Base-by-base conservation (phyloP, 2,113 vertebrate genomes). In the Phrynosoma blainvillii region DNA sequence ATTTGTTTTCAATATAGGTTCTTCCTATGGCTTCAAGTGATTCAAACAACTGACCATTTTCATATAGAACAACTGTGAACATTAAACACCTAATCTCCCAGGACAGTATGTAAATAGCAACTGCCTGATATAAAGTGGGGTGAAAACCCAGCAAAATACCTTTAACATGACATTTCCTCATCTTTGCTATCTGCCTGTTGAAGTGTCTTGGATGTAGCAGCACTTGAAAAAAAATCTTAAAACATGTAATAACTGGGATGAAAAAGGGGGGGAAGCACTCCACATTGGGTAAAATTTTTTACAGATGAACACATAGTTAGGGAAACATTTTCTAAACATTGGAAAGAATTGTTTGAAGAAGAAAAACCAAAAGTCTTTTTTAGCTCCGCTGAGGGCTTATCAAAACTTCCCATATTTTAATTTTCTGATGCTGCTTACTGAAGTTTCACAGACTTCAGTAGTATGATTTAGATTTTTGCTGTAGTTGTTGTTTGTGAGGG, bases 321-420 rank as follows among this genome's bases (percentile, higher is more conserved):
- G 10, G 4, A 59, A 93, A 0, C 75, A 84, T 93, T 89, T 56
- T 83, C 78, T 84, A 25, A 25, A 36, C 14, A 71, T 91, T 87
- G 56, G 52, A 4, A 79, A 85, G 68, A 89, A 87, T 83, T 10
- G 0, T 80, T 65, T 78, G 9, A 91, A 89, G 0, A 84, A 62
- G 52, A 54, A 79, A 5, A 40, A 80, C 1, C 16, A 0, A 77
- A 84, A 5, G 3, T 68, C 79, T 36, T 79, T 52, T 90, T 86
- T 1, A 83, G 79, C 20, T 84, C 1, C 84, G 68, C 8, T 5
- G 75, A 85, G 4, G 0, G 6, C 79, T 74, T 83, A 82, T 4
- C 0, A 4, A 66, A 84, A 77, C 1, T 0, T 68, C 7, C 47
- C 7, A 32, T 68, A 82, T 42, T 36, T 1, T 52, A 88, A 86